Percentiles rank a stretch among this genome's conserved stretches.
Evolutionary conservation across 2,888 invertebrate species (phyloP).

Genomic region (Chaitophorus viminalis): DNA sequence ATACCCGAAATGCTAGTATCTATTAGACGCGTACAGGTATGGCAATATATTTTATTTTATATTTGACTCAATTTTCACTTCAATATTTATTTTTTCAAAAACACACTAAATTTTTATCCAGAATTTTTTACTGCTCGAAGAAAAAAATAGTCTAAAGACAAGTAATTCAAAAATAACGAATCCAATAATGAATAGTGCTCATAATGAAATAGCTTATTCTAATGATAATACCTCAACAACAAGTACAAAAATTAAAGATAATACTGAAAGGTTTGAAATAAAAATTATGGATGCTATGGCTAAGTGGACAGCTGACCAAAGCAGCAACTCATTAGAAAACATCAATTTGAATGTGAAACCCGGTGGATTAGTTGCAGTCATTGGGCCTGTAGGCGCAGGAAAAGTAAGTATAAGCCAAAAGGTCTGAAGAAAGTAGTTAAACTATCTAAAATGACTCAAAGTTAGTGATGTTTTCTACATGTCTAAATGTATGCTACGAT

Average conservation of each 20-base stretch:
- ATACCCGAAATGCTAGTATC: constrained; percentile 83
- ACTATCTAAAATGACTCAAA: too few relatives aligned
- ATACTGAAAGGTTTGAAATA: not conserved
- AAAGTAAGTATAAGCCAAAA: constrained; percentile 70
- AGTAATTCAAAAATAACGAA: too few relatives aligned
- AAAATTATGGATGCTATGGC: constrained; percentile 66
- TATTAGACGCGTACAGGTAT: constrained; percentile 74
- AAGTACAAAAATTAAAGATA: not conserved
- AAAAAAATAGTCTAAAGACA: constrained; percentile 63
- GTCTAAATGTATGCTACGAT: constrained; percentile 62
- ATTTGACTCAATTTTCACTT: constrained; percentile 68
- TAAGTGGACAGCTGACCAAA: constrained; percentile 71
- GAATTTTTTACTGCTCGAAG: constrained; percentile 68
- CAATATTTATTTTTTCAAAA: not conserved
- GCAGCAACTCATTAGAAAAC: constrained; percentile 70
- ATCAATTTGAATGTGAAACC: constrained; percentile 70
- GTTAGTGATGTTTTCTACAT: too few relatives aligned
- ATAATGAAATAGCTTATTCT: not conserved
- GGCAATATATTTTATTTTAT: constrained; percentile 79
- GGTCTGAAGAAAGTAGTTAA: too few relatives aligned
- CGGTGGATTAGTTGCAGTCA: constrained; percentile 76
- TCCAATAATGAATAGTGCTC: not conserved
- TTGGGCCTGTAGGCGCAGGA: constrained; percentile 81
- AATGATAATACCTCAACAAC: not conserved
- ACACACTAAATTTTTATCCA: constrained; percentile 64